Evolutionary conservation across 2,113 vertebrate genomes (phyloP).

Genomic region (Turnix velox): DNA sequence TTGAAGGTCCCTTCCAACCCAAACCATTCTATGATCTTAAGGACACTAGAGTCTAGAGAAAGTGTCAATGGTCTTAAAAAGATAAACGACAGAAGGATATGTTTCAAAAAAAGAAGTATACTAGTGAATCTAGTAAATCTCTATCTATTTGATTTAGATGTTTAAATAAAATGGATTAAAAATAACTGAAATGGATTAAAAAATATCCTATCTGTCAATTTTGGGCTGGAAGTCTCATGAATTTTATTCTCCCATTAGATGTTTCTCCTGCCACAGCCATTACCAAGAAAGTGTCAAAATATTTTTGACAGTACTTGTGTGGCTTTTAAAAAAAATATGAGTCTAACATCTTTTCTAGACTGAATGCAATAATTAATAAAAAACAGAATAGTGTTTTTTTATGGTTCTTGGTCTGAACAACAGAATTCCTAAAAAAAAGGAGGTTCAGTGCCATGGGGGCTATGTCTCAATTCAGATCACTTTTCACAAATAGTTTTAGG

Average conservation of each 20-base stretch:
- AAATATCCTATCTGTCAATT: neutral
- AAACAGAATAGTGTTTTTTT: neutral
- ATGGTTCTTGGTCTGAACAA: neutral
- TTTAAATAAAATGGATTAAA: too few relatives aligned
- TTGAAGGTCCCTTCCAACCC: too few relatives aligned
- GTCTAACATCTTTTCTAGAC: neutral
- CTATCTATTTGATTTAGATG: neutral
- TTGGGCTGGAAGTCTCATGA: neutral
- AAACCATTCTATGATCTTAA: too few relatives aligned
- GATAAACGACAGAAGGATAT: neutral
- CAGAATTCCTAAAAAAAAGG: neutral
- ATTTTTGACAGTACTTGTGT: neutral
- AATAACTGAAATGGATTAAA: neutral
- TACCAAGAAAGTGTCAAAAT: neutral
- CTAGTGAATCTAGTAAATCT: neutral
- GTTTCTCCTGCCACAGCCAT: neutral
- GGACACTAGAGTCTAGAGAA: neutral
- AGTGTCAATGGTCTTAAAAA: neutral
- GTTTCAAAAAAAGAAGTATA: neutral
- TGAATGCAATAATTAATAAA: neutral
- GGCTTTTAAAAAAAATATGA: fast-evolving
- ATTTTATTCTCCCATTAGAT: neutral
- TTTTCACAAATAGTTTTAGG: neutral
- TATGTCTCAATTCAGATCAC: neutral
- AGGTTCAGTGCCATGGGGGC: neutral